Percentiles rank a stretch among this genome's conserved stretches.
These are phyloP conservation scores for Hemaris fuciformis DNA, from an alignment of 2,888 invertebrate species.

Conservation along the genomic window DNA sequence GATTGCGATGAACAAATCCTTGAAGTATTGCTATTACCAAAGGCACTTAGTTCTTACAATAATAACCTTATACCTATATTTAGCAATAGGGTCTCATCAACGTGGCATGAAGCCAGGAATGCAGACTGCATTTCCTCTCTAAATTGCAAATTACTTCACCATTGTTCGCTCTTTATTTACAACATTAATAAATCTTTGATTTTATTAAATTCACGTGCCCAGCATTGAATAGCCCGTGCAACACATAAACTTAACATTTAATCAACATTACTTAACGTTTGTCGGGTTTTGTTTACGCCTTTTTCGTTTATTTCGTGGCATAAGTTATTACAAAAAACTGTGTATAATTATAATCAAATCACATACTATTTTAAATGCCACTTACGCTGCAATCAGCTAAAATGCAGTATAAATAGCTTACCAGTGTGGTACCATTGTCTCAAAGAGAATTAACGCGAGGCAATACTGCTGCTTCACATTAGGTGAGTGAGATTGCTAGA, in stretches of 20 bases:
- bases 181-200: slow-evolving; percentile 14
- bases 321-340: too few relatives aligned
- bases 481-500: too few relatives aligned
- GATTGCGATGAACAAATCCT: neutral
- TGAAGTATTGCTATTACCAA: neutral
- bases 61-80: neutral
- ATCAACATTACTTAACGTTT: neutral
- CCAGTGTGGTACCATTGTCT: too few relatives aligned
- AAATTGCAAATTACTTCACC: slow-evolving; percentile 15
- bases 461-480: too few relatives aligned
- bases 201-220: slow-evolving; percentile 9
- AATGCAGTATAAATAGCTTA: too few relatives aligned
- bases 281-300: neutral
- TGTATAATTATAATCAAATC: too few relatives aligned
- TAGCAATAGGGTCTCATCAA: neutral
- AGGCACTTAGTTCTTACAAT: neutral
- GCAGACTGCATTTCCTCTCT: slow-evolving; percentile 15
- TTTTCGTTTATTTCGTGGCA: too few relatives aligned
- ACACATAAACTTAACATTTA: slow-evolving; percentile 4
- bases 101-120: slow-evolving; percentile 11
- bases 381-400: too few relatives aligned
- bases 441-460: too few relatives aligned
- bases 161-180: slow-evolving; percentile 14
- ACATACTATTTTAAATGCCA: too few relatives aligned
- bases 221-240: neutral